A percentile compares a stretch with the other conserved stretches of the same genome.
These are phyloP conservation scores for Agrotis clavis DNA, from an alignment of 2,888 invertebrate genomes.

Conservation along the genomic window DNA sequence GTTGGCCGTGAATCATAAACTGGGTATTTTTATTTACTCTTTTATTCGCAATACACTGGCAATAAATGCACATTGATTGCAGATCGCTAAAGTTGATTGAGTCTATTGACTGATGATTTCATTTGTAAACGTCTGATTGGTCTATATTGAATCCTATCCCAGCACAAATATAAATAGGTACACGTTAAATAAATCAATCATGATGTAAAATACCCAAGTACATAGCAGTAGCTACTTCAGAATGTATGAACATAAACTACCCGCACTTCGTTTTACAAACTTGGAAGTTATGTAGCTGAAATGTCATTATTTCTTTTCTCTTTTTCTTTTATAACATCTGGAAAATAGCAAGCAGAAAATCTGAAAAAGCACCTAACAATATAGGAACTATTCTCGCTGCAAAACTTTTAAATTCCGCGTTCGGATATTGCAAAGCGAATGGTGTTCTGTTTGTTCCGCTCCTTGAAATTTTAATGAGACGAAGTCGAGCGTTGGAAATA, in stretches of 20 bases:
- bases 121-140: conserved; percentile 49
- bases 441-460: conserved; percentile 72
- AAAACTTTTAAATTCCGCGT: conserved; percentile 75
- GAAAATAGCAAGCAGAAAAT: conserved; percentile 55
- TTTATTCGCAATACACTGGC: conserved; percentile 56
- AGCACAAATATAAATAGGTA: conserved; percentile 5
- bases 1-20: conserved; percentile 74
- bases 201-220: neutral
- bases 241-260: neutral
- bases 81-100: conserved; percentile 65
- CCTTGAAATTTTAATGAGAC: conserved; percentile 78
- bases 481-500: conserved; percentile 64
- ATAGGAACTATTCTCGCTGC: conserved; percentile 64
- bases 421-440: conserved; percentile 73
- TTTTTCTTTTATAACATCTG: conserved; percentile 52
- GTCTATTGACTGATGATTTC: conserved; percentile 35
- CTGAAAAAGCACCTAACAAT: conserved; percentile 61
- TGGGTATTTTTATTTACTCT: conserved; percentile 66
- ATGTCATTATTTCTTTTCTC: conserved; percentile 13
- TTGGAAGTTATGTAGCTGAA: conserved; percentile 38
- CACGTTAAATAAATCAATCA: conserved; percentile 1
- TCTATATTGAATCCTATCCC: conserved; percentile 14
- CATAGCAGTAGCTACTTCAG: neutral
- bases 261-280: conserved; percentile 32
- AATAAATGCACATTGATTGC: conserved; percentile 73